Evolutionary conservation across 2,888 invertebrate species (phyloP).

Genomic region (Gandaritis pyraliata): DNA sequence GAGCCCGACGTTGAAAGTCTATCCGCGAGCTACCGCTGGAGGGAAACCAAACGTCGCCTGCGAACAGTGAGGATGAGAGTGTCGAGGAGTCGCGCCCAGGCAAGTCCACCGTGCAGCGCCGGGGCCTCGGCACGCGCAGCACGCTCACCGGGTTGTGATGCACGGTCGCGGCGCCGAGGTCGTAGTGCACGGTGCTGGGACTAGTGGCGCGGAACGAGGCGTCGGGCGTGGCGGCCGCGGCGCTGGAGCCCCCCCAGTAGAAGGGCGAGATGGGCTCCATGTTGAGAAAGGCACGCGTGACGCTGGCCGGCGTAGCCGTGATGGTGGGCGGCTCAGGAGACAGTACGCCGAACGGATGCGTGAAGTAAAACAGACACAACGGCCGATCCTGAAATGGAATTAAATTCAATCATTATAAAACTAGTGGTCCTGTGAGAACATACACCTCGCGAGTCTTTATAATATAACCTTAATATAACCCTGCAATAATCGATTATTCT

Average conservation of each 20-base stretch:
- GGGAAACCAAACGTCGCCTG: slow-evolving; percentile 63
- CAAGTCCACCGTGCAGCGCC: slow-evolving; percentile 49
- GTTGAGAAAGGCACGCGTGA: slow-evolving; percentile 61
- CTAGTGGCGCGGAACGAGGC: slow-evolving; percentile 50
- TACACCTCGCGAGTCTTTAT: too few species aligned
- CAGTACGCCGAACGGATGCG: slow-evolving; percentile 83
- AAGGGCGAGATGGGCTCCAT: slow-evolving; percentile 63
- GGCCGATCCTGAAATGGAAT: slow-evolving; percentile 67
- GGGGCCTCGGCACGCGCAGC: slow-evolving; percentile 46
- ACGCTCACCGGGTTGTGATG: slow-evolving; percentile 45
- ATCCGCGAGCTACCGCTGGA: slow-evolving; percentile 55
- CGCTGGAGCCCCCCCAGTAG: slow-evolving; percentile 50
- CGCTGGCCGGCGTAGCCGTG: slow-evolving; percentile 55
- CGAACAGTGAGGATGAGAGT: slow-evolving; percentile 62
- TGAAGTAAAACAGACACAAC: slow-evolving; percentile 83
- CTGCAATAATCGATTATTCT: too few species aligned
- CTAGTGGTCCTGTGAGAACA: too few species aligned
- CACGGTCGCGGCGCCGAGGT: slow-evolving; percentile 54
- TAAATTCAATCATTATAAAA: not conserved
- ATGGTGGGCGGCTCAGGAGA: slow-evolving; percentile 74
- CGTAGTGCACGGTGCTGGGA: slow-evolving; percentile 44
- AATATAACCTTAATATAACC: too few species aligned
- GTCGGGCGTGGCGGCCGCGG: slow-evolving; percentile 23
- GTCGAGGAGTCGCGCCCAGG: slow-evolving; percentile 48
- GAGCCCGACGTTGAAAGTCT: slow-evolving; percentile 49